Evolutionary conservation across 2,797 vertebrate species (phyloP).

Genomic region (Manis javanica): DNA sequence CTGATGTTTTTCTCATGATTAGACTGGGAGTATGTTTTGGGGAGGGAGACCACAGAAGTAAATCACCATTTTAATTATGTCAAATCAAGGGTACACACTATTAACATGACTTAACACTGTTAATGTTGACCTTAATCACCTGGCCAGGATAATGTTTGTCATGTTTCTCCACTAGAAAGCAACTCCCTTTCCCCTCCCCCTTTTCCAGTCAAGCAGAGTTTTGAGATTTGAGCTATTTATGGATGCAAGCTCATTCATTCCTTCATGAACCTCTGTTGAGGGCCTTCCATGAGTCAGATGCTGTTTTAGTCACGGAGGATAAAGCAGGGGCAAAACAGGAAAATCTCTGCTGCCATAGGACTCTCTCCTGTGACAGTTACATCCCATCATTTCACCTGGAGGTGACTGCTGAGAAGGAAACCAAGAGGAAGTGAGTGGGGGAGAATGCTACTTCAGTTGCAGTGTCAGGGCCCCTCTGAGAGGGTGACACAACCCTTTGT

Average conservation of each 20-base stretch:
- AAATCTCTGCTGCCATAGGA: background rate
- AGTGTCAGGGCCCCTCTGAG: background rate
- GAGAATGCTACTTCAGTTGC: background rate
- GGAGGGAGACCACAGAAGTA: background rate
- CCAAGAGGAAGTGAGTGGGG: background rate
- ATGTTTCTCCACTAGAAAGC: background rate
- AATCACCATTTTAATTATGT: background rate
- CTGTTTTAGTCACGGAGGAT: background rate
- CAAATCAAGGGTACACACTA: background rate
- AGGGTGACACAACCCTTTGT: background rate
- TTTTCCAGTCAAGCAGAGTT: background rate
- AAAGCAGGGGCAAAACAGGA: slow-evolving; percentile 2
- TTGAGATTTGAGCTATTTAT: background rate
- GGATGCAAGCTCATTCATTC: background rate
- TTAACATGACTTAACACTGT: background rate
- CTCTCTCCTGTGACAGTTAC: background rate
- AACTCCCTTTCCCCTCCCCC: background rate
- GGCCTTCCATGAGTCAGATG: background rate
- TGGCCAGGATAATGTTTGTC: background rate
- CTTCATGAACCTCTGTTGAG: background rate
- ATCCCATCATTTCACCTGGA: background rate
- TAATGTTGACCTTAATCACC: background rate
- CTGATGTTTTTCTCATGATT: background rate
- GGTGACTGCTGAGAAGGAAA: background rate
- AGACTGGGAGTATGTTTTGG: background rate